Conservation (phyloP, 2,113 vertebrate species). For the Serinus canaria region DNA sequence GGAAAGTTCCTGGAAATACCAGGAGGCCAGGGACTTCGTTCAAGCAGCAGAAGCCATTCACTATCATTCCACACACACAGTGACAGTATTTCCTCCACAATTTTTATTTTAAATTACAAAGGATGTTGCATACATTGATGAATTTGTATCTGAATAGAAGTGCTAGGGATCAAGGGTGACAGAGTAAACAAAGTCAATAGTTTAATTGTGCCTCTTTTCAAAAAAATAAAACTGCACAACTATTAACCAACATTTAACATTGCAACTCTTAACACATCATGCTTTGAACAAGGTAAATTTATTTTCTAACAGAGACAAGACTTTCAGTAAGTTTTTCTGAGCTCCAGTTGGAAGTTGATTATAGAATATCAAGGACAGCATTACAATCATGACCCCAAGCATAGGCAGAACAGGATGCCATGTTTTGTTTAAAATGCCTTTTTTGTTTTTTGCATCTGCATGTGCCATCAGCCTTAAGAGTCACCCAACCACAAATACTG, state of each 20-base stretch:
- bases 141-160: slow-evolving; percentile 79
- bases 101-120: slow-evolving; percentile 87
- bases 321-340: slow-evolving; percentile 89
- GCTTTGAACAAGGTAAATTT: slow-evolving; percentile 90
- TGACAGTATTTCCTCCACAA: slow-evolving; percentile 66
- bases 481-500: slow-evolving; percentile 54
- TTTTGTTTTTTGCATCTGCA: not conserved
- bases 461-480: slow-evolving; percentile 57
- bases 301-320: slow-evolving; percentile 91
- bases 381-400: slow-evolving; percentile 71
- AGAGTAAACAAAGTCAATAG: slow-evolving; percentile 76
- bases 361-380: slow-evolving; percentile 69
- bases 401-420: slow-evolving; percentile 65
- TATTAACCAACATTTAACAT: slow-evolving; percentile 94
- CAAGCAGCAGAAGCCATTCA: accelerated
- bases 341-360: slow-evolving; percentile 84
- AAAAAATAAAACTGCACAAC: slow-evolving; percentile 84
- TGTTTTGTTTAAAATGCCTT: slow-evolving; percentile 42
- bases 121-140: slow-evolving; percentile 83
- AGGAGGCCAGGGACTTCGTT: accelerated
- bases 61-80: slow-evolving; percentile 53
- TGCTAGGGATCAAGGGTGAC: slow-evolving; percentile 73
- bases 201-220: slow-evolving; percentile 81
- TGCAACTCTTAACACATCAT: slow-evolving; percentile 94
- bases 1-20: not conserved